Conservation (phyloP, 2,888 invertebrate species). For the Andrena flavipes region DNA sequence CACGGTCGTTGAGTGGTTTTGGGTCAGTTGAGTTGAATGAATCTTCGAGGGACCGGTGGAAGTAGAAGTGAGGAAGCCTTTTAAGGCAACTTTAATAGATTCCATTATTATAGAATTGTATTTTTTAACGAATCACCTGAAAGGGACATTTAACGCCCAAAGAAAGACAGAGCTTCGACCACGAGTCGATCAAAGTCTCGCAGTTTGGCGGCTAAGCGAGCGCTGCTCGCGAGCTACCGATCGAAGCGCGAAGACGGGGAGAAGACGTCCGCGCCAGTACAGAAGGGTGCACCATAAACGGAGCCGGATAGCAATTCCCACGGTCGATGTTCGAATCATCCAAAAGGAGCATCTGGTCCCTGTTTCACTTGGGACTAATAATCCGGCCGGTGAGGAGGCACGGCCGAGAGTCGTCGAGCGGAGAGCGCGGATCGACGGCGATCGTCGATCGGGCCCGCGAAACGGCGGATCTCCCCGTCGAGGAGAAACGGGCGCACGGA, state of each 20-base stretch:
- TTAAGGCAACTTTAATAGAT: too few species aligned
- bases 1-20: too few species aligned
- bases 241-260: neutral
- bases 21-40: too few species aligned
- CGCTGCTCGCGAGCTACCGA: too few species aligned
- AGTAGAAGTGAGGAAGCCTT: too few species aligned
- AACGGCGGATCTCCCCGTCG: conserved; percentile 45
- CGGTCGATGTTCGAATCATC: conserved; percentile 44
- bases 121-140: too few species aligned
- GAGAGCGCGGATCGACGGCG: conserved; percentile 24
- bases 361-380: conserved; percentile 50
- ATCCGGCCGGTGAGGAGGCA: conserved; percentile 23
- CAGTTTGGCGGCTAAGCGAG: too few species aligned
- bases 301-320: conserved; percentile 33
- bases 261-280: neutral
- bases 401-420: conserved; percentile 36
- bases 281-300: neutral
- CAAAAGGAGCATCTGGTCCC: conserved; percentile 33
- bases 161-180: neutral
- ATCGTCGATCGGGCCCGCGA: conserved; percentile 45
- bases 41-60: too few species aligned
- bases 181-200: neutral
- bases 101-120: too few species aligned
- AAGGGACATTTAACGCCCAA: too few species aligned
- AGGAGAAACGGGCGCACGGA: conserved; percentile 38